Base-by-base conservation (phyloP, 2,888 invertebrate genomes). In the Philonicus albiceps region DNA sequence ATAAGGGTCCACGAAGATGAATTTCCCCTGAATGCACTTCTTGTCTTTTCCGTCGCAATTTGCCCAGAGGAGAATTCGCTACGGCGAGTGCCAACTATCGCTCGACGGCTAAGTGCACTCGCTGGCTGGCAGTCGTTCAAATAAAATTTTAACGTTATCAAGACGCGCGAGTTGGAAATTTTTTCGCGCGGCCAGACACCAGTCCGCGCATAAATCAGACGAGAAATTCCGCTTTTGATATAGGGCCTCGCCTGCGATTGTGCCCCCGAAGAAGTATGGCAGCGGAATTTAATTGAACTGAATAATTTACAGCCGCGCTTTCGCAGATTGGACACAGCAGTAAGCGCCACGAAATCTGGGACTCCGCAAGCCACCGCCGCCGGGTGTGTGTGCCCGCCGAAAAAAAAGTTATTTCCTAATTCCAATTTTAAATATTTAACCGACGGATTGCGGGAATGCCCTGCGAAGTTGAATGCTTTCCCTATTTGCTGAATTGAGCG, bases 261-360 rank as follows among this genome's bases (percentile, higher is more conserved):
- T 64, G 55, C 22, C 27, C 64, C 64, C 13, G 27, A 7, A 76
- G 40, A 76, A 31, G 40, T 76, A 37, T 40, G 22, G 40, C 22
- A 76, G 37, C 76, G 74, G 27, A 40, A 37, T 76, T 76, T 76
- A 76, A 76, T 76, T 76, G 76, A 76, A 76, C 8, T 76, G 76
- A 76, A 76, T 76, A 76, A 76, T 76, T 76, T 22, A 76, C 76
- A 7, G 22, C 4, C 22, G 76, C 76, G 40, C 74, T 64, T 64
- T 64, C 22, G 64, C 64, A 22, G 64, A 64, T 64, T 27, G 64
- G 64, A 0, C 11, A 8, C 64, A 19, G 64, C 40, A 43, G 40
- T 11, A 13, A 43, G 3, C 64, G 27, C 19, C 27, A 8, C 27
- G 22, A 4, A 2, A 64, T 27, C 3, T 64, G 64, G 64, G 64